Evolutionary conservation across 1,140 invertebrate genomes (phyloP).

Genomic region (Drosophila neocordata): DNA sequence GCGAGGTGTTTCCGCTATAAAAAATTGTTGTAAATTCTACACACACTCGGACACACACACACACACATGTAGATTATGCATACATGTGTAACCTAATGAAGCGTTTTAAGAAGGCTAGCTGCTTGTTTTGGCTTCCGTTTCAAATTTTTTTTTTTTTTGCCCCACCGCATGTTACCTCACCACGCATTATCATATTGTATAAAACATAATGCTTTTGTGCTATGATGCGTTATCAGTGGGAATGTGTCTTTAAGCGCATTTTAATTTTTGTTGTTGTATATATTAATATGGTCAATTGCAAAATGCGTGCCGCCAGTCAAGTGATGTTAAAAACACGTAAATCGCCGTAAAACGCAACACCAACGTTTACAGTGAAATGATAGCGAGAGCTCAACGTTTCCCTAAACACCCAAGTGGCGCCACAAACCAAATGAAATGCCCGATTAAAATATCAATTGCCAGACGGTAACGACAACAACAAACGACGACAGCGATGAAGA

Average conservation of each 20-base stretch:
- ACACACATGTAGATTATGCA: neutral
- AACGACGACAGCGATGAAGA: conserved; percentile 11
- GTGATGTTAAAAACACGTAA: conserved; percentile 44
- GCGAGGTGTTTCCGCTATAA: conserved; percentile 8
- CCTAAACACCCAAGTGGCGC: conserved; percentile 67
- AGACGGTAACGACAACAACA: too few relatives aligned
- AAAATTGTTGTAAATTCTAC: conserved; percentile 8
- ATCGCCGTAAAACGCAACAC: conserved; percentile 8
- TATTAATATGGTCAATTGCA: conserved; percentile 61
- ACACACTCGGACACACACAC: neutral
- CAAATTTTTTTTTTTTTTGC: conserved; percentile 16
- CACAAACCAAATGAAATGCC: conserved; percentile 75
- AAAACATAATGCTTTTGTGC: conserved; percentile 7
- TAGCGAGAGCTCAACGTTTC: conserved; percentile 24
- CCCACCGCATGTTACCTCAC: neutral
- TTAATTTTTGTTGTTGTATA: conserved; percentile 48
- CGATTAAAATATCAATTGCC: conserved; percentile 75
- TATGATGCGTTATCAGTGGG: conserved; percentile 40
- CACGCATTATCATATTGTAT: conserved; percentile 7
- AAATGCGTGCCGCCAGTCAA: conserved; percentile 69
- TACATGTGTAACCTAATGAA: conserved; percentile 9
- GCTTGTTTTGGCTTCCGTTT: conserved; percentile 39
- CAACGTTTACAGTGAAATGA: conserved; percentile 23
- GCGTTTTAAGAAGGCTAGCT: conserved; percentile 29
- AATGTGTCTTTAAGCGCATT: conserved; percentile 62